These are phyloP conservation scores for Coreius guichenoti DNA, from an alignment of 2,797 vertebrate genomes.

Conservation along the genomic window DNA sequence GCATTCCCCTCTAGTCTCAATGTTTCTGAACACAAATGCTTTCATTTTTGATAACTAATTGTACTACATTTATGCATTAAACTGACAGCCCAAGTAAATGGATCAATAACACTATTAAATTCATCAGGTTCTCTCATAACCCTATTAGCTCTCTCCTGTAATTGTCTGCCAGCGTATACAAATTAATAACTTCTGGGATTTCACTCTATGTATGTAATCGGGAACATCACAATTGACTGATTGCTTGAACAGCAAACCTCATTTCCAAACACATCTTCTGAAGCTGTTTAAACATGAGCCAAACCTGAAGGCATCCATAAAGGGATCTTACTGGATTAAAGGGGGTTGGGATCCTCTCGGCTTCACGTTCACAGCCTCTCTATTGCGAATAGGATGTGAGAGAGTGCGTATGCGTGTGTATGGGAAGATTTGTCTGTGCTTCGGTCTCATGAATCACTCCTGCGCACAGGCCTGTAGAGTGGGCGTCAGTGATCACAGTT, in stretches of 20 bases:
- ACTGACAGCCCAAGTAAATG: not conserved
- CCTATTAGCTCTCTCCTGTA: not conserved
- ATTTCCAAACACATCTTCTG: constrained; percentile 7
- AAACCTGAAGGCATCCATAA: constrained; percentile 22
- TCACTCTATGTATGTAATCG: not conserved
- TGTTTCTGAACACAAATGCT: not conserved
- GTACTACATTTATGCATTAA: not conserved
- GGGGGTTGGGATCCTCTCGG: not conserved
- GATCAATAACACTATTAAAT: constrained; percentile 4
- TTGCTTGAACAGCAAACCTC: constrained; percentile 9
- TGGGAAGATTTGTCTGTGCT: constrained; percentile 42
- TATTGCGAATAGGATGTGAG: not conserved
- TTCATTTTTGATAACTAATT: not conserved
- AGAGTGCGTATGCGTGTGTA: not conserved
- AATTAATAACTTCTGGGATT: not conserved
- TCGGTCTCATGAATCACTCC: constrained; percentile 71
- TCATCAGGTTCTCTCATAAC: not conserved
- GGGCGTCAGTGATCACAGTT: constrained; percentile 73
- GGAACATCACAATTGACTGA: not conserved
- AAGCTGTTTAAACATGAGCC: not conserved
- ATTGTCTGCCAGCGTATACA: not conserved
- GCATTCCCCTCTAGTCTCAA: not conserved
- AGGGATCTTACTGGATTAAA: constrained; percentile 28
- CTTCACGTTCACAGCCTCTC: constrained; percentile 22
- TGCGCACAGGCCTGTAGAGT: constrained; percentile 71